These are phyloP conservation scores for Lepidotrigona ventralis DNA, from an alignment of 1,140 invertebrate species.

Conservation along the genomic window DNA sequence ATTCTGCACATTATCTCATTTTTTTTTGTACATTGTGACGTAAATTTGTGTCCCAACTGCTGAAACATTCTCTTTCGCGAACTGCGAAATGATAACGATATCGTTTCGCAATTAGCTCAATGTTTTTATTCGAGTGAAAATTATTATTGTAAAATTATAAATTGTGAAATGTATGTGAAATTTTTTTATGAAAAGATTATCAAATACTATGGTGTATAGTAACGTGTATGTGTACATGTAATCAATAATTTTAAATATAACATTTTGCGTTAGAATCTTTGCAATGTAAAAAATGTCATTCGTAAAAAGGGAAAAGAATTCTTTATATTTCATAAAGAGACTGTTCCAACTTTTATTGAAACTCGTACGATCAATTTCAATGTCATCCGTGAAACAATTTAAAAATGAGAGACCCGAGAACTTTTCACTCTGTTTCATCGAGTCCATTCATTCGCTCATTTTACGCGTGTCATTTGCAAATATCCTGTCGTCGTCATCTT, in stretches of 20 bases:
- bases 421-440: slow-evolving; percentile 4
- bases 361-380: background rate
- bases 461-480: background rate
- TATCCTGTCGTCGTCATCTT: background rate
- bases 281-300: too few species aligned
- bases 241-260: too few species aligned
- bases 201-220: too few species aligned
- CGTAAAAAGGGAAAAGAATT: too few species aligned
- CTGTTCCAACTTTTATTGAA: background rate
- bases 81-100: background rate
- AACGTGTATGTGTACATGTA: too few species aligned
- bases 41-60: background rate
- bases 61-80: background rate
- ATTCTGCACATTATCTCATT: background rate
- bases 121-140: background rate
- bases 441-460: background rate
- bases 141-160: too few species aligned
- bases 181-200: too few species aligned
- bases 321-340: background rate
- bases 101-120: background rate
- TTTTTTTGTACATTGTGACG: background rate
- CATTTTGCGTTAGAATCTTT: too few species aligned
- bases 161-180: too few species aligned
- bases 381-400: background rate
- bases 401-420: background rate